These are phyloP conservation scores for Lacerta bilineata DNA, from an alignment of 2,797 vertebrate species.

Conservation along the genomic window DNA sequence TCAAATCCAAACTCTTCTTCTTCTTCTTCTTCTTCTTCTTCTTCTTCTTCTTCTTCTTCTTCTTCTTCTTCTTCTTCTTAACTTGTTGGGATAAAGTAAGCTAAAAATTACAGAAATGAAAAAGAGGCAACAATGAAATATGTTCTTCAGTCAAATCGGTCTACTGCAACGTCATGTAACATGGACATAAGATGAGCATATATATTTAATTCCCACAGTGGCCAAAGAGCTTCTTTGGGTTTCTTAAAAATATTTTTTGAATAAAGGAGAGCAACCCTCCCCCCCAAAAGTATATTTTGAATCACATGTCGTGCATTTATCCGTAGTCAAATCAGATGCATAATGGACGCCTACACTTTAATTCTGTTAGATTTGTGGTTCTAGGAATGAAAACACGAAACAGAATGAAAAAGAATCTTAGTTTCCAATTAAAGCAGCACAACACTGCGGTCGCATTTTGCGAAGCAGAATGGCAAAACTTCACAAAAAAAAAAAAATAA, in stretches of 20 bases:
- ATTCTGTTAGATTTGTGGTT: slow-evolving; percentile 64
- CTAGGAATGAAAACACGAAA: slow-evolving; percentile 48
- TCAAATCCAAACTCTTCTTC: too few relatives aligned
- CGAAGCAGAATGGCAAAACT: slow-evolving; percentile 57
- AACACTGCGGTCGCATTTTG: slow-evolving; percentile 58
- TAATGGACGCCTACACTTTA: slow-evolving; percentile 66
- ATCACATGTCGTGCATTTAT: slow-evolving; percentile 59
- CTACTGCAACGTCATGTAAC: slow-evolving; percentile 27
- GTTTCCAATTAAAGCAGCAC: slow-evolving; percentile 55
- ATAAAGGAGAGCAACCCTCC: slow-evolving; percentile 57
- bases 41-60: too few relatives aligned
- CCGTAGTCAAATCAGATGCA: slow-evolving; percentile 70
- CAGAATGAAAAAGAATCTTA: slow-evolving; percentile 69
- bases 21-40: too few relatives aligned
- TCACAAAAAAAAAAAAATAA: slow-evolving; percentile 56
- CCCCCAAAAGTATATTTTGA: slow-evolving; percentile 52
- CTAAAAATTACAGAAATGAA: background rate
- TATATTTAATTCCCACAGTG: slow-evolving; percentile 59
- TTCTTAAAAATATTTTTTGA: slow-evolving; percentile 55
- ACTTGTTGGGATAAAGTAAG: background rate
- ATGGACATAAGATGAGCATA: slow-evolving; percentile 48
- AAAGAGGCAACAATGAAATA: slow-evolving; percentile 40
- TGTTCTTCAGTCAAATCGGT: slow-evolving; percentile 37
- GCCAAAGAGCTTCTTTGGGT: slow-evolving; percentile 40
- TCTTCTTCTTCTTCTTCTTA: too few relatives aligned